Base-by-base conservation (phyloP, 2,888 invertebrate species). In the Leistus spinibarbis region DNA sequence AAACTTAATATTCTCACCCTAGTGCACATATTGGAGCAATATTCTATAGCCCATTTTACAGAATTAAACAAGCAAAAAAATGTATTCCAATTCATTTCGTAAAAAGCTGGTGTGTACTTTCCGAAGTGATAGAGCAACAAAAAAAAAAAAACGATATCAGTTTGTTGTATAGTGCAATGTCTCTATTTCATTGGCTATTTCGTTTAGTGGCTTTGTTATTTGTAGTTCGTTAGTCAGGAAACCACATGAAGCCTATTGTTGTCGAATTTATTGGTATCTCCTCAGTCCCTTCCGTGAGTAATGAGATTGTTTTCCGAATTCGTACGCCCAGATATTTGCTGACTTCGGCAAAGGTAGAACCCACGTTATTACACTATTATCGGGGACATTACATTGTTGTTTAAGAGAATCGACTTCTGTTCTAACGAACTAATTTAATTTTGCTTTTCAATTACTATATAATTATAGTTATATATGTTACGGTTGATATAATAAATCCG, bases 131-230 rank as follows among this genome's bases (percentile, higher is more conserved):
- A 40, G 13, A 40, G 40, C 40, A 40, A 24, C 24, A 40, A 40
- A 40, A 5, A 40, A 40, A 40, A 5, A 40, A 40, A 5, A 40
- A 40, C 7, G 7, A 13, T 40, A 40, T 40, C 40, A 40, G 7
- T 40, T 40, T 40, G 40, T 7, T 40, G 5, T 40, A 13, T n/a
- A n/a, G n/a, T n/a, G 4, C 40, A 60, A 60, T 7, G 60, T 60
- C 22, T 60, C 60, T 60, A 60, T 60, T 60, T 60, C 60, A 60
- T 10, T 53, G 40, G 53, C 66, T 53, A 53, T 66, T 66, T 66
- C 27, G 66, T 66, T 66, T 66, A 66, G 66, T 66, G 66, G 66
- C 66, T 66, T 66, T 66, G 66, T 66, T 66, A 66, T 66, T 66
- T 66, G 66, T 66, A 66, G 66, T 66, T 66, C 66, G 66, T 66